Conservation (phyloP, 2,888 invertebrate species). For the Hyles lineata region DNA sequence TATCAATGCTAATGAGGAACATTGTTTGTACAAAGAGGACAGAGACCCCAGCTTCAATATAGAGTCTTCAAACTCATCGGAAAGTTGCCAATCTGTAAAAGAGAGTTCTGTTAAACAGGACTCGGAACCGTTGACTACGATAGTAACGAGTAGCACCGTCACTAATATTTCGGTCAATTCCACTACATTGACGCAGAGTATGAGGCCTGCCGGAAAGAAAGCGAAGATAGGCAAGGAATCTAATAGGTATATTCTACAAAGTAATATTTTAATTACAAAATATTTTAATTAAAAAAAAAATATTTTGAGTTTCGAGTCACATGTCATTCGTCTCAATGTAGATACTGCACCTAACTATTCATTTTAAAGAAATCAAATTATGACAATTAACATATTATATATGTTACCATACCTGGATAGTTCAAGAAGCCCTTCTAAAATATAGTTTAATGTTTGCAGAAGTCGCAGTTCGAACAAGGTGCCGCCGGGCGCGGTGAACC, state of each 20-base stretch:
- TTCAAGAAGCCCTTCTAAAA: no score
- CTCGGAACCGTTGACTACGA: slow-evolving; percentile 58
- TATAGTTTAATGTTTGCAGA: slow-evolving; percentile 55
- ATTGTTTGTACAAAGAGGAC: slow-evolving; percentile 78
- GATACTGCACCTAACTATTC: background rate
- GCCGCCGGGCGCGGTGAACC: slow-evolving; percentile 95
- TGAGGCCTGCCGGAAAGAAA: slow-evolving; percentile 67
- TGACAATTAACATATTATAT: background rate
- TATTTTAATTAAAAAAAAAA: no score
- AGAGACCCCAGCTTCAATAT: slow-evolving; percentile 80
- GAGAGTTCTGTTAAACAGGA: slow-evolving; percentile 72
- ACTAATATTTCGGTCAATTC: slow-evolving; percentile 65
- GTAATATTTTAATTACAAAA: slow-evolving; percentile 1
- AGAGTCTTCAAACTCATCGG: slow-evolving; percentile 81
- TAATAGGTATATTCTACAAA: slow-evolving; percentile 64
- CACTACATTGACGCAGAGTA: slow-evolving; percentile 62
- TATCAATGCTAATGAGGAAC: slow-evolving; percentile 77
- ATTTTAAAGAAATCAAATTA: background rate
- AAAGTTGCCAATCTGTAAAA: slow-evolving; percentile 79
- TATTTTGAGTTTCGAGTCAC: no score
- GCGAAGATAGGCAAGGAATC: slow-evolving; percentile 74
- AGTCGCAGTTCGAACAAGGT: slow-evolving; percentile 88
- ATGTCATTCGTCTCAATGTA: no score
- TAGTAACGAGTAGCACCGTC: slow-evolving; percentile 65
- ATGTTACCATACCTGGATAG: background rate